phyloP scores from a whole-genome alignment of 2,888 invertebrate genomes.

The Ptilodon capucinus region DNA sequence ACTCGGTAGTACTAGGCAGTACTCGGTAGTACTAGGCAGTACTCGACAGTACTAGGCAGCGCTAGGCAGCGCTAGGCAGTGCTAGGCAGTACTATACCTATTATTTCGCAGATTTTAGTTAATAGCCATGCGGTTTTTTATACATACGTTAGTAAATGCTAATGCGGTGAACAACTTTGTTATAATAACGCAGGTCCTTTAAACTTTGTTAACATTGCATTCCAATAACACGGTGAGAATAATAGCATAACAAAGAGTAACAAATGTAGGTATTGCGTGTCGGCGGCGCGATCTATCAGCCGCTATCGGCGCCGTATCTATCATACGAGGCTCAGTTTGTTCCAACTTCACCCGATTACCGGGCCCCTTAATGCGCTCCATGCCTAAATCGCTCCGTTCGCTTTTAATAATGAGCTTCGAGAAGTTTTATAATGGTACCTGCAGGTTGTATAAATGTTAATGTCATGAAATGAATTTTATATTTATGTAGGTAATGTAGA shows the following conservation, averaged over 20 bases:
- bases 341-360: conserved; percentile 33
- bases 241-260: conserved; percentile 20
- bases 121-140: too few relatives aligned
- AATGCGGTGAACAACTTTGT: too few relatives aligned
- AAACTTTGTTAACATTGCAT: not conserved
- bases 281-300: conserved; percentile 31
- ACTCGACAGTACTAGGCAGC: too few relatives aligned
- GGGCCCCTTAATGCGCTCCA: conserved; percentile 20
- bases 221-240: not conserved
- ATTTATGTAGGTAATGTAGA: too few relatives aligned
- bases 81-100: too few relatives aligned
- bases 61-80: too few relatives aligned
- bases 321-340: conserved; percentile 30
- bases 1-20: too few relatives aligned
- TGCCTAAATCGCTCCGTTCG: conserved; percentile 23
- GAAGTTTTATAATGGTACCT: conserved; percentile 13
- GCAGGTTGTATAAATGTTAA: not conserved
- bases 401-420: conserved; percentile 16
- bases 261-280: conserved; percentile 49
- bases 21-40: too few relatives aligned
- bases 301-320: conserved; percentile 27
- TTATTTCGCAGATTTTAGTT: too few relatives aligned
- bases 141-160: too few relatives aligned
- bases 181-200: too few relatives aligned
- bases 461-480: too few relatives aligned